phyloP scores from a whole-genome alignment of 2,113 vertebrate genomes.

The Ardeotis arabs region DNA sequence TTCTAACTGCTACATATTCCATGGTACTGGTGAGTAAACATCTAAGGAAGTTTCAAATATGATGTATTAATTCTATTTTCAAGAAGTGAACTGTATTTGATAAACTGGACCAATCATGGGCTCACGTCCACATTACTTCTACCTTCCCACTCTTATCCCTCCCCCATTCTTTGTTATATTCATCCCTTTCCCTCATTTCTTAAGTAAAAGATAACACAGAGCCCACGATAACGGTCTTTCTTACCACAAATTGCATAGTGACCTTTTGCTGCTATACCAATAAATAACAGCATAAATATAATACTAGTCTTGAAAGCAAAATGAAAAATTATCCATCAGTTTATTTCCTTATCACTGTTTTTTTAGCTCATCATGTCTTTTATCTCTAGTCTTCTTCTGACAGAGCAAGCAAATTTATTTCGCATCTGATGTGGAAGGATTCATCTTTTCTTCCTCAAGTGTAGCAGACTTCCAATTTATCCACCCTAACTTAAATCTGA shows the following conservation, averaged over 20 bases:
- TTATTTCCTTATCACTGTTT: neutral
- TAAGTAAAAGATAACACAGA: neutral
- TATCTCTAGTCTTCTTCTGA: neutral
- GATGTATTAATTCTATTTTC: neutral
- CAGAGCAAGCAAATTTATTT: neutral
- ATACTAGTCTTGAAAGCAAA: neutral
- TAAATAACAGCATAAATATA: neutral
- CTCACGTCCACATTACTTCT: neutral
- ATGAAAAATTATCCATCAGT: neutral
- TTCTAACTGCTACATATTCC: neutral
- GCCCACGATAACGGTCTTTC: neutral
- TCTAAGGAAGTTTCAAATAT: neutral
- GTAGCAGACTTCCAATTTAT: neutral
- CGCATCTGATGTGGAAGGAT: neutral
- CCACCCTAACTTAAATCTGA: neutral
- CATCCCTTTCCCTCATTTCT: neutral
- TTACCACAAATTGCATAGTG: neutral
- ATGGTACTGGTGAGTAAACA: neutral
- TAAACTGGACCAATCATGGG: neutral
- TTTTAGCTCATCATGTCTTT: neutral
- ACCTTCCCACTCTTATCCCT: neutral
- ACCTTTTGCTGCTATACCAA: neutral
- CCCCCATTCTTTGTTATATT: neutral
- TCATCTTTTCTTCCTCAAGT: neutral
- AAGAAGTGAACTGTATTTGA: neutral